These are phyloP conservation scores for Cephus cinctus DNA, from an alignment of 1,140 invertebrate species.

Conservation along the genomic window DNA sequence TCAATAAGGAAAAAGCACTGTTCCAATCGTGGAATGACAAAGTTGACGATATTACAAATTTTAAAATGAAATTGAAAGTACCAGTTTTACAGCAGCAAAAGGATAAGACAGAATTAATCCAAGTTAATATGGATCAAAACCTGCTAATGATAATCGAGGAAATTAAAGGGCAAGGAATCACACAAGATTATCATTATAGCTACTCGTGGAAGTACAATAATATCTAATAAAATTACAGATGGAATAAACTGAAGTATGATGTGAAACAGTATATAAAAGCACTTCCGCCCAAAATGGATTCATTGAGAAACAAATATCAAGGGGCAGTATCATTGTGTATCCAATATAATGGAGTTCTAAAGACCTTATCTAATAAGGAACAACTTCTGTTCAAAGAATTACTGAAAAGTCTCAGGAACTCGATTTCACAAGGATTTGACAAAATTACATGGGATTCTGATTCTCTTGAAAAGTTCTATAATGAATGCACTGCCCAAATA, in stretches of 20 bases:
- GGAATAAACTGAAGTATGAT: conserved; percentile 18
- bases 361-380: conserved; percentile 3
- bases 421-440: conserved; percentile 5
- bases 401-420: conserved; percentile 12
- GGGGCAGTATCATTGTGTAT: conserved; percentile 13
- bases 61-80: neutral
- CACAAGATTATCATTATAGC: neutral
- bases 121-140: conserved; percentile 14
- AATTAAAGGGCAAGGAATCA: conserved; percentile 14
- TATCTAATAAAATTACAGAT: conserved; percentile 9
- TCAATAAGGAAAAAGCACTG: conserved; percentile 18
- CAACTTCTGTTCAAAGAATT: conserved; percentile 11
- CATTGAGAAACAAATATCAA: conserved; percentile 12
- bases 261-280: conserved; percentile 15
- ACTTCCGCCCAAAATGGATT: conserved; percentile 10
- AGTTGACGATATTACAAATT: neutral
- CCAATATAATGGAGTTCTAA: conserved; percentile 13
- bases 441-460: conserved; percentile 11
- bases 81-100: conserved; percentile 6
- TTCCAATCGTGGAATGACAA: neutral
- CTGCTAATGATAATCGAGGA: conserved; percentile 13
- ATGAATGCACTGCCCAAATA: neutral
- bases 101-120: conserved; percentile 3
- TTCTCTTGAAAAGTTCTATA: conserved; percentile 1
- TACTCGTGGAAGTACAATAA: too few species aligned